These are phyloP conservation scores for Rhabdomys dilectus DNA, from an alignment of 2,113 vertebrate species.

Conservation along the genomic window DNA sequence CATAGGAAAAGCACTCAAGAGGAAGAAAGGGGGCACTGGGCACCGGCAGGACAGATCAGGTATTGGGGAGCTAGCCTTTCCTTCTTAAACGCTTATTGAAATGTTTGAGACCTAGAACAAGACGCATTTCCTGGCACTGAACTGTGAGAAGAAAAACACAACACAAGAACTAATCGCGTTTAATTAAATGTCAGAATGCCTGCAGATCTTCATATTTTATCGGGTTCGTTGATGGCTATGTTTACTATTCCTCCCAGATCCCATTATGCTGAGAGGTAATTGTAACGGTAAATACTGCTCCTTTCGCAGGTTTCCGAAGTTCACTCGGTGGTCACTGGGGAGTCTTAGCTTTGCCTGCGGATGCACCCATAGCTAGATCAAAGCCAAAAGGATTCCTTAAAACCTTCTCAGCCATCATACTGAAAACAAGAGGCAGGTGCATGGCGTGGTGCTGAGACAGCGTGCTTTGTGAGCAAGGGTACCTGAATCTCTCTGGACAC, in stretches of 20 bases:
- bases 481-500: fast-evolving
- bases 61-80: not conserved
- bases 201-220: constrained; percentile 37
- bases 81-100: not conserved
- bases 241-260: constrained; percentile 16
- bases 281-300: not conserved
- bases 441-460: not conserved
- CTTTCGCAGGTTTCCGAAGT: not conserved
- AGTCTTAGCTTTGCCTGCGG: not conserved
- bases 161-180: constrained; percentile 30
- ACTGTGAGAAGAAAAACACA: constrained; percentile 6
- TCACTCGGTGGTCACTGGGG: not conserved
- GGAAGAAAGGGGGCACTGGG: no score
- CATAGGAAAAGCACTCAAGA: not conserved
- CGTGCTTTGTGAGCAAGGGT: not conserved
- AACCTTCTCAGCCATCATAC: not conserved
- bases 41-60: not conserved
- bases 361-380: not conserved
- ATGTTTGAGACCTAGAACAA: not conserved
- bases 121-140: not conserved
- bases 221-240: not conserved
- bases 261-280: constrained; percentile 3
- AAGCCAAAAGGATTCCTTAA: not conserved
- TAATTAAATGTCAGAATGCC: constrained; percentile 45
- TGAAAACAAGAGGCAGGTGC: not conserved